Conservation (phyloP, 2,797 vertebrate species). For the Notolepis coatsorum region DNA sequence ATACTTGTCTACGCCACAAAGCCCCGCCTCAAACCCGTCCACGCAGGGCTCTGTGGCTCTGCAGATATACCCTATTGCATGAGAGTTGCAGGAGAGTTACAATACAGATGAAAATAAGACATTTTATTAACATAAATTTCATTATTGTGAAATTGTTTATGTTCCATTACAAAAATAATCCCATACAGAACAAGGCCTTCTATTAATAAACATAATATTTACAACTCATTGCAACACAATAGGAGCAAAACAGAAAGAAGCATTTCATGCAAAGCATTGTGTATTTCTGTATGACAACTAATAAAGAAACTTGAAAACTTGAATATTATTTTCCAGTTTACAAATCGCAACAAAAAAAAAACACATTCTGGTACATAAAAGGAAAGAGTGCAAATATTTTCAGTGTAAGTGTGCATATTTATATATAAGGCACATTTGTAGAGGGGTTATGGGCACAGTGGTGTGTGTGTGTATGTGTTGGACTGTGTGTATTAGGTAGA, state of each 20-base stretch:
- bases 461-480: background rate
- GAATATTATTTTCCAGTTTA: background rate
- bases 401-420: conserved; percentile 13
- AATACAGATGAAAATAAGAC: conserved; percentile 11
- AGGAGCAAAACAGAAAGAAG: too few species aligned
- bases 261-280: too few species aligned
- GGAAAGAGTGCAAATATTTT: conserved; percentile 54
- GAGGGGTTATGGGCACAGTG: conserved; percentile 22
- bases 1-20: too few species aligned
- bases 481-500: background rate
- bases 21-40: too few species aligned
- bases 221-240: conserved; percentile 39
- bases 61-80: too few species aligned
- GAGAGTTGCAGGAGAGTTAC: too few species aligned
- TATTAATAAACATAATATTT: conserved; percentile 13
- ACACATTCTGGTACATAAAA: conserved; percentile 24
- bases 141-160: too few species aligned
- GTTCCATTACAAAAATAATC: too few species aligned
- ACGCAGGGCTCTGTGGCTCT: too few species aligned
- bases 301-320: too few species aligned
- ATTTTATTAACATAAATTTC: too few species aligned
- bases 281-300: too few species aligned
- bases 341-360: conserved; percentile 24
- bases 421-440: background rate
- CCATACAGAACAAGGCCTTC: conserved; percentile 10